Conservation (phyloP, 1,140 invertebrate species). For the Achroia grisella region DNA sequence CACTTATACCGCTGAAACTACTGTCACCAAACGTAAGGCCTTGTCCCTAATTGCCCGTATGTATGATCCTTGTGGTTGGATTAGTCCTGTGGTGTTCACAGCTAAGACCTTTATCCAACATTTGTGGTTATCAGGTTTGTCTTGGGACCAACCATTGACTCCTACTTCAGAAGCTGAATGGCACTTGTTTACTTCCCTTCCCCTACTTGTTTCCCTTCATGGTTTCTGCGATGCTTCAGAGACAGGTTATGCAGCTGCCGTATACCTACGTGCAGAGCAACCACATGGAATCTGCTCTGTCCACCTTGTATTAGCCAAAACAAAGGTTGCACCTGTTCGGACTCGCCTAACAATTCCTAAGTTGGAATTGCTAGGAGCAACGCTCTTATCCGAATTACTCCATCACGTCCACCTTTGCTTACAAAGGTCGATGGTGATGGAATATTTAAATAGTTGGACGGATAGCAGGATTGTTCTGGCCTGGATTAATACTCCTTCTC, state of each 20-base stretch:
- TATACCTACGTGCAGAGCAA: background rate
- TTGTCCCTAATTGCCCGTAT: background rate
- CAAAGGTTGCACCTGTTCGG: background rate
- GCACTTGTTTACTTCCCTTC: background rate
- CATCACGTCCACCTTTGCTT: no score
- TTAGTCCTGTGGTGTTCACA: background rate
- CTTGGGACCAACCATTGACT: background rate
- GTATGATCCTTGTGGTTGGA: background rate
- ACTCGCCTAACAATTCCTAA: background rate
- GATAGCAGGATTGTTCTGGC: no score
- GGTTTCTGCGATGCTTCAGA: constrained; percentile 2
- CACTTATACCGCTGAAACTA: no score
- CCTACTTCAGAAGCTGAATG: background rate
- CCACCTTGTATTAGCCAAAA: background rate
- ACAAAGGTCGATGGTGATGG: no score
- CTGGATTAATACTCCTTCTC: no score
- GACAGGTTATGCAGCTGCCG: background rate
- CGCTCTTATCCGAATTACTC: no score
- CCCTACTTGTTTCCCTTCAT: background rate
- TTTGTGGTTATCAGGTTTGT: background rate
- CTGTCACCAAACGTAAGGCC: background rate
- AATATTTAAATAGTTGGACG: no score
- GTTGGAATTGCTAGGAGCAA: constrained; percentile 1
- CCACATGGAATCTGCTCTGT: background rate
- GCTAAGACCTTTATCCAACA: background rate